Percentiles rank a stretch among this genome's conserved stretches.
Conservation (phyloP, 2,113 vertebrate species). For the Pantherophis guttatus region DNA sequence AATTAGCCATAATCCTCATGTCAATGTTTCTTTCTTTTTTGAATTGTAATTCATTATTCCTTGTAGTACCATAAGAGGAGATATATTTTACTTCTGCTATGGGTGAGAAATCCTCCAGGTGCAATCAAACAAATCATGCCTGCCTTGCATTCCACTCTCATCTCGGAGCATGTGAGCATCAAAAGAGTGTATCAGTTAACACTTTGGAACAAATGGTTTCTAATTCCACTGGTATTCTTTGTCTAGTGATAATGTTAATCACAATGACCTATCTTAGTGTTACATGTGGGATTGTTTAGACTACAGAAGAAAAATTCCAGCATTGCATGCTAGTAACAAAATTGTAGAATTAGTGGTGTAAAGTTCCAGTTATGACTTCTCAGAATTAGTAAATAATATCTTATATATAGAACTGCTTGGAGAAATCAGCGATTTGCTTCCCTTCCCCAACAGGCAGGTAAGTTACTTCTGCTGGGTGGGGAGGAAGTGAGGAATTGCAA, state of each 20-base stretch:
- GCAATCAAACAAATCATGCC: slow-evolving; percentile 33
- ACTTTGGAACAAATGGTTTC: slow-evolving; percentile 29
- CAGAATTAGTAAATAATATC: background rate
- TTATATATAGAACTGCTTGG: background rate
- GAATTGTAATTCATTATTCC: background rate
- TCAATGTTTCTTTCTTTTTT: background rate
- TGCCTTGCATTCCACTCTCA: slow-evolving; percentile 30
- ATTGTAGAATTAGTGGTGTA: background rate
- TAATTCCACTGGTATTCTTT: slow-evolving; percentile 29
- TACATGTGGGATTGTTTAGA: slow-evolving; percentile 26
- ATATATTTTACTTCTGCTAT: background rate
- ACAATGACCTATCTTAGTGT: background rate
- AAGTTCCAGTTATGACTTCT: background rate
- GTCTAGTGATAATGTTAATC: slow-evolving; percentile 7
- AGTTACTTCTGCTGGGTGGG: background rate
- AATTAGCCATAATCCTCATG: background rate
- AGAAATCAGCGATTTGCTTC: background rate
- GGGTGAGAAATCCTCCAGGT: slow-evolving; percentile 33
- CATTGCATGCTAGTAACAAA: no score
- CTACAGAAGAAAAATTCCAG: background rate
- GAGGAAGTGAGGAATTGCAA: background rate
- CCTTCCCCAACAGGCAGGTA: background rate
- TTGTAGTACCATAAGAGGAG: slow-evolving; percentile 1
- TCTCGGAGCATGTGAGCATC: slow-evolving; percentile 28
- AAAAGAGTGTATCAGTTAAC: slow-evolving; percentile 19